phyloP scores from a whole-genome alignment of 2,888 invertebrate species.

The Drosophila multiciliata region DNA sequence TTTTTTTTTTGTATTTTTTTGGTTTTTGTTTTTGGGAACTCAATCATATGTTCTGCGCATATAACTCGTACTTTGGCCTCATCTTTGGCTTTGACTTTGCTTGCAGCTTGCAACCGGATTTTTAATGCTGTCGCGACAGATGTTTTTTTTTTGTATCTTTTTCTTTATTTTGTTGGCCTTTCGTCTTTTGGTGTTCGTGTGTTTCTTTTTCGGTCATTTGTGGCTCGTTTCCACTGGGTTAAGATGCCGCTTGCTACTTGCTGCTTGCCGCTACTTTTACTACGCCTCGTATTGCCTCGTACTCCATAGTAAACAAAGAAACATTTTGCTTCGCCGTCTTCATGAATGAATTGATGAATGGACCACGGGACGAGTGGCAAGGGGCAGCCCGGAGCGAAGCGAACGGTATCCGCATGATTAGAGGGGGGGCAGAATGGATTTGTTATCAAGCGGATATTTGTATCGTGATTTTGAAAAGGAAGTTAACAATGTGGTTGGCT shows the following conservation, averaged over 20 bases:
- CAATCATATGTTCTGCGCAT: conserved; percentile 72
- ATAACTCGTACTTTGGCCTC: conserved; percentile 42
- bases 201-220: conserved; percentile 5
- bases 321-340: conserved; percentile 27
- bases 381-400: conserved; percentile 12
- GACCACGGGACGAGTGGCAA: conserved; percentile 12
- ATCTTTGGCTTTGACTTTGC: conserved; percentile 49
- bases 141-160: conserved; percentile 50
- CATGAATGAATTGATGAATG: conserved; percentile 80
- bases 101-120: conserved; percentile 80
- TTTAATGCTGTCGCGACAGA: conserved; percentile 65
- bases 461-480: conserved; percentile 8
- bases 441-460: conserved; percentile 27
- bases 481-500: not conserved
- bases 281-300: conserved; percentile 50
- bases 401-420: conserved; percentile 30
- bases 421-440: not conserved
- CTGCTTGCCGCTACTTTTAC: conserved; percentile 66
- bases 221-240: conserved; percentile 49
- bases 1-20: conserved; percentile 1
- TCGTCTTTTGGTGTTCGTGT: conserved; percentile 18
- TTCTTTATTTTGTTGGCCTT: conserved; percentile 38
- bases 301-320: conserved; percentile 70
- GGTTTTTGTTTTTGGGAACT: conserved; percentile 55
- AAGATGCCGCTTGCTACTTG: conserved; percentile 40